Evolutionary conservation across 35 echinoderm and acorn worm species (phyloP).

Genomic region (Acanthaster planci): DNA sequence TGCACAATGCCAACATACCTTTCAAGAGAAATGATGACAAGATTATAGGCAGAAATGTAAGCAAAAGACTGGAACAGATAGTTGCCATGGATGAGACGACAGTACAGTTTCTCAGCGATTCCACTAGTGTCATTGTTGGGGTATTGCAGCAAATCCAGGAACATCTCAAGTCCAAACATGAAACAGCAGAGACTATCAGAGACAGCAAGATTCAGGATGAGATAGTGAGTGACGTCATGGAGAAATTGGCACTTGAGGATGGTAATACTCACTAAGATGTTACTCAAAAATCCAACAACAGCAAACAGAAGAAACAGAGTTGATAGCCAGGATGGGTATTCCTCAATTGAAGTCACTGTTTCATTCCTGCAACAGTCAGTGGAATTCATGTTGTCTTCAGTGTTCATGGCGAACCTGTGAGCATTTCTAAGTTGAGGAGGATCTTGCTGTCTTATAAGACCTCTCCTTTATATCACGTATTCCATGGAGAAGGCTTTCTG

Average conservation of each 20-base stretch:
- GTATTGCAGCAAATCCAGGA: background rate
- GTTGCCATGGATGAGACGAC: background rate
- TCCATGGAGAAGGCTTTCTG: no score
- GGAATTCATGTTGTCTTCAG: background rate
- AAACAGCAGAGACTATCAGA: background rate
- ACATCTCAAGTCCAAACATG: background rate
- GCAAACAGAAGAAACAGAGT: background rate
- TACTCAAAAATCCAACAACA: background rate
- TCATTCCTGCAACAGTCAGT: background rate
- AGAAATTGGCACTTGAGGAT: background rate
- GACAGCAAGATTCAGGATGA: constrained; percentile 15
- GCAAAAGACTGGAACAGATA: constrained; percentile 2
- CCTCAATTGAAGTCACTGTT: background rate
- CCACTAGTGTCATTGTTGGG: background rate
- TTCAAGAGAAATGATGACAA: background rate
- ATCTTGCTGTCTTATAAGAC: no score
- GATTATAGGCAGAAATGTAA: background rate
- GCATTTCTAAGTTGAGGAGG: no score
- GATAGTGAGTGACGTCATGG: constrained; percentile 11
- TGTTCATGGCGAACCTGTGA: background rate
- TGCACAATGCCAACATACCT: background rate
- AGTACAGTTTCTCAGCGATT: background rate
- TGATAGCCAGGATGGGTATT: background rate
- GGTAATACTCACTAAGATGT: constrained; percentile 6
- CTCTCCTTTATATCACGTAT: no score